phyloP scores from a whole-genome alignment of 2,113 vertebrate genomes.

The Toxostoma redivivum region DNA sequence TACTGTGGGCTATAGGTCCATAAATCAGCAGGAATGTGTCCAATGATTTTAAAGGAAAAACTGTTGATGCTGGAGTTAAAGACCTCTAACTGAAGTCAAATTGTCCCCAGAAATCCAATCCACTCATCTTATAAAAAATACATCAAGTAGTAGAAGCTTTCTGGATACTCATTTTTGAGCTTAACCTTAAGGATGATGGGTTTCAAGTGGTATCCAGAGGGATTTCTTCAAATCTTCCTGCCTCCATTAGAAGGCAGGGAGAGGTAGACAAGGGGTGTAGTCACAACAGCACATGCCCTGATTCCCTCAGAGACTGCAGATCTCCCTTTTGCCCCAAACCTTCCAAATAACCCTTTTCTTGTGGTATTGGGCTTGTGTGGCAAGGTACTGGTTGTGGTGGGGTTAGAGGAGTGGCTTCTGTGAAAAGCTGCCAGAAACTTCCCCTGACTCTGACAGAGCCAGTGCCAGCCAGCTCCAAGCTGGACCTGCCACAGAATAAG shows the following conservation, averaged over 20 bases:
- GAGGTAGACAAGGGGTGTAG: fast-evolving
- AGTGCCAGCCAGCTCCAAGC: background rate
- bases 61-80: background rate
- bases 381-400: background rate
- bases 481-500: background rate
- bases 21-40: background rate
- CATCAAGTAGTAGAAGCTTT: background rate
- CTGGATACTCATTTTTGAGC: background rate
- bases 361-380: background rate
- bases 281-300: background rate
- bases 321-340: background rate
- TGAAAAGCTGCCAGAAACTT: background rate
- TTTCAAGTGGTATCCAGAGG: background rate
- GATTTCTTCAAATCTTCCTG: background rate
- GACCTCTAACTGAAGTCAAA: background rate
- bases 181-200: background rate
- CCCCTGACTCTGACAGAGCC: background rate
- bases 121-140: background rate
- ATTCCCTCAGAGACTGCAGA: background rate
- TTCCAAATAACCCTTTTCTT: background rate
- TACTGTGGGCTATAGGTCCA: background rate
- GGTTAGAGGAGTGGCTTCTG: background rate
- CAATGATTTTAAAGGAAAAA: background rate
- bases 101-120: background rate
- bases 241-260: background rate